Evolutionary conservation across 2,797 vertebrate genomes (phyloP).

Genomic region (Chromis chromis): DNA sequence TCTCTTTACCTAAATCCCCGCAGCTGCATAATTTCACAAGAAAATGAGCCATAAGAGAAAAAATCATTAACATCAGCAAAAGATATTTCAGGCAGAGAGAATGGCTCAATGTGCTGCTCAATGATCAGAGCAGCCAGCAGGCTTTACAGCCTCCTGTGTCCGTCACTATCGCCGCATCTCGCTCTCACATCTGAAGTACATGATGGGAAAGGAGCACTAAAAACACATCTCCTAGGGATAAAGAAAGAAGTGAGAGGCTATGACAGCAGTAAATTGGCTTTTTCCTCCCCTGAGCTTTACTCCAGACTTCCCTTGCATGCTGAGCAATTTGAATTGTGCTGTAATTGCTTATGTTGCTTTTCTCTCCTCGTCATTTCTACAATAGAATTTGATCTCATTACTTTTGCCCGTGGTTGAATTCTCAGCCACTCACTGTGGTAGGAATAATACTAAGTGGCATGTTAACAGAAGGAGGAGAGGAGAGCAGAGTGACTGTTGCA

Average conservation of each 20-base stretch:
- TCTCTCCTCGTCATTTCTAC: constrained; percentile 56
- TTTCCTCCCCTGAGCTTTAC: constrained; percentile 73
- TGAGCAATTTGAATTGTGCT: constrained; percentile 72
- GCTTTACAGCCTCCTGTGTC: constrained; percentile 70
- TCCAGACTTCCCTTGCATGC: constrained; percentile 61
- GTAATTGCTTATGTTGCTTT: constrained; percentile 76
- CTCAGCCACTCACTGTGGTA: constrained; percentile 37
- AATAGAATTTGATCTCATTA: constrained; percentile 71
- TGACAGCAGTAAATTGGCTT: constrained; percentile 81
- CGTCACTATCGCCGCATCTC: constrained; percentile 58
- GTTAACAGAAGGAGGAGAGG: constrained; percentile 53
- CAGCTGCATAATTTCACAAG: constrained; percentile 76
- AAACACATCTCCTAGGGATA: constrained; percentile 72
- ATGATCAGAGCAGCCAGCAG: constrained; percentile 74
- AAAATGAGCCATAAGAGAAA: constrained; percentile 77
- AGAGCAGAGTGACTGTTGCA: constrained; percentile 22
- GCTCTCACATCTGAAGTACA: constrained; percentile 65
- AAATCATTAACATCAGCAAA: constrained; percentile 82
- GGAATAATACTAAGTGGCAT: constrained; percentile 56
- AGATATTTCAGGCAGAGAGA: constrained; percentile 78
- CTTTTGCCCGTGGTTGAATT: constrained; percentile 64
- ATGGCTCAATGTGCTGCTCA: constrained; percentile 76
- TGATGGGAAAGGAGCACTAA: constrained; percentile 68
- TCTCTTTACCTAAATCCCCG: constrained; percentile 66
- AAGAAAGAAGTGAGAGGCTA: constrained; percentile 64